These are phyloP conservation scores for Erythrolamprus reginae DNA, from an alignment of 2,113 vertebrate genomes.

Conservation along the genomic window DNA sequence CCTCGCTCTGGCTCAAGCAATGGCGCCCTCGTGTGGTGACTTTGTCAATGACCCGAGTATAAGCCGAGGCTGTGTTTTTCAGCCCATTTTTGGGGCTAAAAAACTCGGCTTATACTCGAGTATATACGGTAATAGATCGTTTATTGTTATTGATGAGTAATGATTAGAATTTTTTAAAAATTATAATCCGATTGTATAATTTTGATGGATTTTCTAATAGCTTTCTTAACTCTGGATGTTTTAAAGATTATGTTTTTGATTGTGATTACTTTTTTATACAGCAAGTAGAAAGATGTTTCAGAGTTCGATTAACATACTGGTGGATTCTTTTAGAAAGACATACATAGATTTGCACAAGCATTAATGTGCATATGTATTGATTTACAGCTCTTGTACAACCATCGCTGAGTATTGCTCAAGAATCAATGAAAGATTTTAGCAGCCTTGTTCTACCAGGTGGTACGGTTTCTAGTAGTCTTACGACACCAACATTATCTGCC, in stretches of 20 bases:
- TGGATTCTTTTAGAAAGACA: not conserved
- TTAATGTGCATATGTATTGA: slow-evolving; percentile 9
- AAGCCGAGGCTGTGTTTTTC: no score
- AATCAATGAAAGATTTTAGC: slow-evolving; percentile 84
- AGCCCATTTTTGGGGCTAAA: no score
- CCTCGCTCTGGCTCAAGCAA: no score
- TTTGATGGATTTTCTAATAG: not conserved
- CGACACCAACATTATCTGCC: slow-evolving; percentile 72
- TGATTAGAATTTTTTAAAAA: not conserved
- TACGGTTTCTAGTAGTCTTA: slow-evolving; percentile 66
- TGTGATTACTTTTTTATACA: not conserved
- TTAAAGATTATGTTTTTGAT: not conserved
- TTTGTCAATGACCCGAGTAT: no score
- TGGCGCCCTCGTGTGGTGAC: no score
- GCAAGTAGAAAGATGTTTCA: not conserved
- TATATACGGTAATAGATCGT: not conserved
- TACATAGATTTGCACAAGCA: not conserved
- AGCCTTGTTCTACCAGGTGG: slow-evolving; percentile 81
- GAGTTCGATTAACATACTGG: not conserved
- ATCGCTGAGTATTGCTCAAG: slow-evolving; percentile 79
- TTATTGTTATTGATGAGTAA: not conserved
- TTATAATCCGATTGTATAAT: not conserved
- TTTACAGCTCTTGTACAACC: slow-evolving; percentile 81
- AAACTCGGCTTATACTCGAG: no score
- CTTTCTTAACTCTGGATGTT: no score